Base-by-base conservation (phyloP, 2,888 invertebrate species). In the Drosophila trichaetosa region DNA sequence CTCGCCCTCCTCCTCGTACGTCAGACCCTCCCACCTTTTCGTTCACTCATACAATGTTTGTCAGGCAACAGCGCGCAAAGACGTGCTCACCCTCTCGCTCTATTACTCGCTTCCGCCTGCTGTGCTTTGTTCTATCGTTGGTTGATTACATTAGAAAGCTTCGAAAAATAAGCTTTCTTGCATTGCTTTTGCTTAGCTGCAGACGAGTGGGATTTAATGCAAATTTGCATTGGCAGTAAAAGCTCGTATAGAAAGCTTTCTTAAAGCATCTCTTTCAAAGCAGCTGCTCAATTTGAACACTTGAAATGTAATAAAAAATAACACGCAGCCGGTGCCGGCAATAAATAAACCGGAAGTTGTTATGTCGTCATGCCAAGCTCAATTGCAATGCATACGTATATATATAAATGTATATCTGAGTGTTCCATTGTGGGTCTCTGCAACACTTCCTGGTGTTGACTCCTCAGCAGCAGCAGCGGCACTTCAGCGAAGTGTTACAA, bases 331-430 rank as follows among this genome's bases (percentile, higher is more conserved):
- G 53, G 56, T 42, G 58, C 54, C 53, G 52, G 73, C 52, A 61
- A 63, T 68, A 80, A 77, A 71, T 76, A 80, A 70, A 68, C 89
- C 83, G 90, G 89, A 89, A 89, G 90, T 84, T 81, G 75, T 86
- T 84, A 76, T 80, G 70, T 81, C 73, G 70, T 81, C 73, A 73
- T 73, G 73, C 61, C 69, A 62, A 77, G 67, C 57, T 62, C 31
- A 60, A 42, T 51, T 53, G 51, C 40, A 24, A 21, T 49, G 10
- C 13, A 16, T 38, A 8, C 11, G 11, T 42, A 21, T 11, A 11
- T n/a, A n/a, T 18, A n/a, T n/a, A 27, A 48, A 24, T 71, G 57
- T 56, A 60, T 69, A 57, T 61, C 16, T 36, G n/a, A 8, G 46
- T 38, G 8, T 24, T 46, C 61, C 58, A 66, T 82, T 76, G 72